phyloP scores from a whole-genome alignment of 2,888 invertebrate genomes.

The Phorcus lineatus region DNA sequence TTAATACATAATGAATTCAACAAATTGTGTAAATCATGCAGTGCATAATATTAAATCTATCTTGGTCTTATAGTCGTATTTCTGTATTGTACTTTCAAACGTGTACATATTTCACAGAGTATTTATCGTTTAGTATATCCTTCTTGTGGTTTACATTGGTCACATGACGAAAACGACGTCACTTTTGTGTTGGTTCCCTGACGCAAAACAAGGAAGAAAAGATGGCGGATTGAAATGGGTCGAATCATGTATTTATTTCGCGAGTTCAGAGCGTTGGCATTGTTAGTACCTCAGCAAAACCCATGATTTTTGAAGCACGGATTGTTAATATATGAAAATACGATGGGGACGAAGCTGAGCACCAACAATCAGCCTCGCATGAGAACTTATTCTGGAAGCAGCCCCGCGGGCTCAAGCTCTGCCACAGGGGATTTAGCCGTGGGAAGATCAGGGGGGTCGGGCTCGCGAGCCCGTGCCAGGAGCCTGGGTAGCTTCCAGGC shows the following conservation, averaged over 20 bases:
- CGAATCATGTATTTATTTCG: slow-evolving; percentile 25
- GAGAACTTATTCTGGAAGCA: slow-evolving; percentile 67
- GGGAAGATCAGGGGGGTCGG: slow-evolving; percentile 49
- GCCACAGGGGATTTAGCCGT: slow-evolving; percentile 58
- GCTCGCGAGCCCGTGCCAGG: slow-evolving; percentile 63
- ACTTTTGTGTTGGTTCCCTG: slow-evolving; percentile 69
- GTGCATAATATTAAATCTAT: too few species aligned
- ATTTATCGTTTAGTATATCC: background rate
- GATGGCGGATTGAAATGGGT: slow-evolving; percentile 64
- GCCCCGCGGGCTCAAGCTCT: slow-evolving; percentile 56
- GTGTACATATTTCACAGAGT: background rate
- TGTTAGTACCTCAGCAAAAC: background rate
- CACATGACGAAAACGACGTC: slow-evolving; percentile 40
- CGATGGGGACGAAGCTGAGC: slow-evolving; percentile 72
- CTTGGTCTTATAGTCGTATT: too few species aligned
- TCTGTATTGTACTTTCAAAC: too few species aligned
- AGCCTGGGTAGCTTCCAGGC: slow-evolving; percentile 69
- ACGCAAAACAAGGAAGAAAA: slow-evolving; percentile 68
- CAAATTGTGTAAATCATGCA: too few species aligned
- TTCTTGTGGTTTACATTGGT: background rate
- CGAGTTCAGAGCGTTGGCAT: background rate
- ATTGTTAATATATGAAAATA: background rate
- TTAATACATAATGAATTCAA: too few species aligned
- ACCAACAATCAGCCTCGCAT: slow-evolving; percentile 62
- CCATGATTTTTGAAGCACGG: background rate